Evolutionary conservation across 2,888 invertebrate species (phyloP).

Genomic region (Ypsolopha sequella): DNA sequence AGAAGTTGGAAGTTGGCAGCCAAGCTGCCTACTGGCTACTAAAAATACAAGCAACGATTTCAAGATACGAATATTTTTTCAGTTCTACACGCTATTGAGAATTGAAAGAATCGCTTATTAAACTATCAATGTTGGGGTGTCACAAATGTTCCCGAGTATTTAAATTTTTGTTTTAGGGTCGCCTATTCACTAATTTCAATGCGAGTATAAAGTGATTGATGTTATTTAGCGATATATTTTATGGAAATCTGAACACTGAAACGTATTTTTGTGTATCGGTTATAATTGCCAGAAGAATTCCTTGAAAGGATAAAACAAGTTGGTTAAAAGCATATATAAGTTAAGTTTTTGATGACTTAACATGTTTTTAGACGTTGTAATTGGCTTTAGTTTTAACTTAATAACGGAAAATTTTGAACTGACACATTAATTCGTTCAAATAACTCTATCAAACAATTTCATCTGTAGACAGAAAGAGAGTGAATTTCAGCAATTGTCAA

Average conservation of each 20-base stretch:
- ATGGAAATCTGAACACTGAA: too few relatives aligned
- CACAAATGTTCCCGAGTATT: too few relatives aligned
- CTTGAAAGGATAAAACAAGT: too few relatives aligned
- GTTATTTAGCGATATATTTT: too few relatives aligned
- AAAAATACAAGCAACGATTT: constrained; percentile 24
- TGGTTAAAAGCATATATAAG: too few relatives aligned
- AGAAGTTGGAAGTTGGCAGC: constrained; percentile 48
- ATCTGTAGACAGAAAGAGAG: neutral
- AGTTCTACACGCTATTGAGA: constrained; percentile 2
- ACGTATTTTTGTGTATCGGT: too few relatives aligned
- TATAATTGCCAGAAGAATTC: too few relatives aligned
- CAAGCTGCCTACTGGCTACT: constrained; percentile 43
- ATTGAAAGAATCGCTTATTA: constrained; percentile 1
- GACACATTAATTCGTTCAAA: neutral
- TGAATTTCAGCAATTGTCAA: neutral
- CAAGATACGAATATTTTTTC: constrained; percentile 2
- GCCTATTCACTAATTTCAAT: neutral
- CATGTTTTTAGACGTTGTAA: too few relatives aligned
- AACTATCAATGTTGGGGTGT: neutral
- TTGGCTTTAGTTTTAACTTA: too few relatives aligned
- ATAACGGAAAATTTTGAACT: too few relatives aligned
- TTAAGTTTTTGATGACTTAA: too few relatives aligned
- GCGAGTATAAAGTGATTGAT: neutral
- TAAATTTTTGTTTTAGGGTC: neutral
- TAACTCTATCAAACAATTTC: neutral